Percentiles rank a stretch among this genome's conserved stretches.
Conservation (phyloP, 1,140 invertebrate species). For the Drosophila albomicans region DNA sequence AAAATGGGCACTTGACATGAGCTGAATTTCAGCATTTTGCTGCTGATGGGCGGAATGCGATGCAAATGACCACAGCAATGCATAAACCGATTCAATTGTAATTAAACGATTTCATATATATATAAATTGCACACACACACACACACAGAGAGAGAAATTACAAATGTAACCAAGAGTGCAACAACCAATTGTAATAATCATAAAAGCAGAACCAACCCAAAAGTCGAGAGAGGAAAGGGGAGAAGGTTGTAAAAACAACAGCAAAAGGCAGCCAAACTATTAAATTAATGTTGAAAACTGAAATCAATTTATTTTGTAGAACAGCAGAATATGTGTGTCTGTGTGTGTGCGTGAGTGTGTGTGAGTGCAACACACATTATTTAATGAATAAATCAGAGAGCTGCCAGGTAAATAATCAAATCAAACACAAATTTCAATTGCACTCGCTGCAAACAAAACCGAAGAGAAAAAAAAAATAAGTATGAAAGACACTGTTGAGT, state of each 20-base stretch:
- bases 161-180: conserved; percentile 43
- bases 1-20: conserved; percentile 28
- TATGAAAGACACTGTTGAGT: no score
- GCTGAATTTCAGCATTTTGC: conserved; percentile 12
- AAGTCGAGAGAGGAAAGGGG: neutral
- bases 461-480: no score
- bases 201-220: conserved; percentile 40
- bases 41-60: conserved; percentile 8
- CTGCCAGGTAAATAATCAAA: conserved; percentile 52
- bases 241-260: neutral
- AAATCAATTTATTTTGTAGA: conserved; percentile 57
- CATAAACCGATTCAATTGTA: conserved; percentile 48
- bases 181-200: conserved; percentile 48
- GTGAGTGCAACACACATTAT: conserved; percentile 20
- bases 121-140: conserved; percentile 34
- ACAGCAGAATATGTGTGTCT: neutral
- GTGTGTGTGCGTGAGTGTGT: neutral
- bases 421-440: conserved; percentile 50
- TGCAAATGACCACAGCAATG: conserved; percentile 50
- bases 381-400: conserved; percentile 47
- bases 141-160: conserved; percentile 36
- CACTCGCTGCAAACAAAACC: conserved; percentile 6
- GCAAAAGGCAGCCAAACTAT: conserved; percentile 29
- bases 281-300: conserved; percentile 56
- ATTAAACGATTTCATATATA: conserved; percentile 49